phyloP scores from a whole-genome alignment of 2,797 vertebrate genomes.

The Urophycis tenuis region DNA sequence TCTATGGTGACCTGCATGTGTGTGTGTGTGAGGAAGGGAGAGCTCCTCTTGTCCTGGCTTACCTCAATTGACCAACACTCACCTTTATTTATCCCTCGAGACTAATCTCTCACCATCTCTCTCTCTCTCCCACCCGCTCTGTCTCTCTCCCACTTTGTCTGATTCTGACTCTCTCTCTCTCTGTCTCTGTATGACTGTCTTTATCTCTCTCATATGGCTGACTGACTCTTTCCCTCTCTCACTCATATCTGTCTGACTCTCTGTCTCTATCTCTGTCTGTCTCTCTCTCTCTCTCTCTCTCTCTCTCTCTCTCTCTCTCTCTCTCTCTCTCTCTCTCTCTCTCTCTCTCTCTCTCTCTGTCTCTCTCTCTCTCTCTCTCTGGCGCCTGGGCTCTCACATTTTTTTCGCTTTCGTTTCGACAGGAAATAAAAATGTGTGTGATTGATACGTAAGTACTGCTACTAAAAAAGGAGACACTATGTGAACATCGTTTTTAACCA shows the following conservation, averaged over 20 bases:
- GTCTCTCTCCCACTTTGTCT: neutral
- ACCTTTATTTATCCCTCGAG: neutral
- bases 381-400: too few relatives aligned
- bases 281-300: neutral
- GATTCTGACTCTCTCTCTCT: neutral
- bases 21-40: too few relatives aligned
- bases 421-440: neutral
- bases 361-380: neutral
- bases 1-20: neutral
- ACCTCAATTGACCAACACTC: neutral
- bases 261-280: too few relatives aligned
- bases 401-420: neutral
- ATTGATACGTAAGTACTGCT: neutral
- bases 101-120: neutral
- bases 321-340: neutral
- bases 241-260: too few relatives aligned
- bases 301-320: neutral
- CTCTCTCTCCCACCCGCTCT: neutral
- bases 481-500: neutral
- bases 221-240: too few relatives aligned
- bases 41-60: neutral
- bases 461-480: neutral
- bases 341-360: neutral
- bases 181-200: neutral
- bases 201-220: too few relatives aligned